phyloP scores from a whole-genome alignment of 2,888 invertebrate species.

The Lapara coniferarum region DNA sequence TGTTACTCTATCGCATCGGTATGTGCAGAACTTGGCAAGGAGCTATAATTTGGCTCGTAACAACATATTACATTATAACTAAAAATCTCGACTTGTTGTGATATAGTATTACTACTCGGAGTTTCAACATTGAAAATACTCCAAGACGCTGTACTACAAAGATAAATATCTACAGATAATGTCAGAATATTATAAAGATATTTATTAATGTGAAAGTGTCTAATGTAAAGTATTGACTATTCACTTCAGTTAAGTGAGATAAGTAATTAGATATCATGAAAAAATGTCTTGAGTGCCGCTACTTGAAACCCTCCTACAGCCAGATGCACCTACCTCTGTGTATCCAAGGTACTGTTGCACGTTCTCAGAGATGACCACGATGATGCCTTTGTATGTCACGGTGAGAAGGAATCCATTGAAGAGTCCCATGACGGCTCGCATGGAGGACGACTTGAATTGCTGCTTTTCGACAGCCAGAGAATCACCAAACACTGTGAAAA shows the following conservation, averaged over 20 bases:
- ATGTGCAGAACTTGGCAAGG: constrained; percentile 14
- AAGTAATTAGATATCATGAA: too few relatives aligned
- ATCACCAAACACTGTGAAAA: constrained; percentile 80
- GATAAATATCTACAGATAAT: too few relatives aligned
- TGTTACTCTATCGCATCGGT: neutral
- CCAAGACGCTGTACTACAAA: too few relatives aligned
- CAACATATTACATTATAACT: neutral
- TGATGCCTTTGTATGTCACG: constrained; percentile 89
- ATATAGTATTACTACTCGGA: neutral
- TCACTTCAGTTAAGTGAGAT: too few relatives aligned
- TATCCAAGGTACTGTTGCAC: constrained; percentile 92
- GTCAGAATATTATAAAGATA: too few relatives aligned
- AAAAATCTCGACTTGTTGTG: constrained; percentile 54
- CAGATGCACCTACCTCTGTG: constrained; percentile 83
- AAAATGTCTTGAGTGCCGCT: too few relatives aligned
- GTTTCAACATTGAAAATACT: neutral
- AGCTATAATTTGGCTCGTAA: constrained; percentile 3
- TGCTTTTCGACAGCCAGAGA: constrained; percentile 84
- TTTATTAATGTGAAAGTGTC: too few relatives aligned
- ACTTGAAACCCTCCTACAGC: neutral
- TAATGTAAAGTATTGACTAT: too few relatives aligned
- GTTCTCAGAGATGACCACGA: constrained; percentile 92
- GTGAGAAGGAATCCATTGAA: constrained; percentile 92
- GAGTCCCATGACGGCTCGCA: constrained; percentile 83
- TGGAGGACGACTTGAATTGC: constrained; percentile 70